A percentile compares a stretch with the other conserved stretches of the same genome.
Conservation (phyloP, 2,888 invertebrate genomes). For the Pyrrhosoma nymphula region DNA sequence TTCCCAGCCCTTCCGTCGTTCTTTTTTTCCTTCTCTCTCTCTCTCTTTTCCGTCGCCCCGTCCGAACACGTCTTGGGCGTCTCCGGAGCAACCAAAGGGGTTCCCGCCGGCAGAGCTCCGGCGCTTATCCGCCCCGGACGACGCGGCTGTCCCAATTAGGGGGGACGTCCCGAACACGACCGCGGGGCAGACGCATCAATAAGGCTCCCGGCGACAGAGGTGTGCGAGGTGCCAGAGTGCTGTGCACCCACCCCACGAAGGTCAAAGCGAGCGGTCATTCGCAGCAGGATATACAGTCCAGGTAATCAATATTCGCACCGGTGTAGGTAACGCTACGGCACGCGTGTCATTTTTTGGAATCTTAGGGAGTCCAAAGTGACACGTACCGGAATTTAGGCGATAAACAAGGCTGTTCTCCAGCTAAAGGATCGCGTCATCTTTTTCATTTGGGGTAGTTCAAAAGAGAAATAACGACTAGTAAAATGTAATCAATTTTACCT, state of each 20-base stretch:
- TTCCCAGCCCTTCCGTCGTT: background rate
- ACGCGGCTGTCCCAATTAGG: background rate
- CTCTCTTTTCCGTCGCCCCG: background rate
- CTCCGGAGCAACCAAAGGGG: background rate
- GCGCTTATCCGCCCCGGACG: background rate
- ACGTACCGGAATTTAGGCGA: too few species aligned
- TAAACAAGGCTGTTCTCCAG: too few species aligned
- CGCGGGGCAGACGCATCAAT: background rate
- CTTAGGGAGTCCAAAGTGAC: too few species aligned
- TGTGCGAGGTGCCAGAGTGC: background rate
- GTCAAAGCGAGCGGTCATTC: background rate
- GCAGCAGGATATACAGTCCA: background rate
- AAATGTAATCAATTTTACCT: too few species aligned
- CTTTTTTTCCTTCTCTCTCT: background rate
- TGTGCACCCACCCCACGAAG: background rate
- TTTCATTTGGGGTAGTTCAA: too few species aligned
- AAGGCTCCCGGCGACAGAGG: background rate
- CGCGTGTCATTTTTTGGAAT: too few species aligned
- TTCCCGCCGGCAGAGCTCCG: background rate
- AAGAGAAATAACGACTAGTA: too few species aligned
- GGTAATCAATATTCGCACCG: background rate
- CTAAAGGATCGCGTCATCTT: too few species aligned
- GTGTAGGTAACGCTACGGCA: background rate
- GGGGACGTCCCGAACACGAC: conserved; percentile 1
- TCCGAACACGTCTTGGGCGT: background rate